Evolutionary conservation across 2,888 invertebrate genomes (phyloP), one percentile per base, ranked within the genome.

Genomic region (Acleris holmiana): DNA sequence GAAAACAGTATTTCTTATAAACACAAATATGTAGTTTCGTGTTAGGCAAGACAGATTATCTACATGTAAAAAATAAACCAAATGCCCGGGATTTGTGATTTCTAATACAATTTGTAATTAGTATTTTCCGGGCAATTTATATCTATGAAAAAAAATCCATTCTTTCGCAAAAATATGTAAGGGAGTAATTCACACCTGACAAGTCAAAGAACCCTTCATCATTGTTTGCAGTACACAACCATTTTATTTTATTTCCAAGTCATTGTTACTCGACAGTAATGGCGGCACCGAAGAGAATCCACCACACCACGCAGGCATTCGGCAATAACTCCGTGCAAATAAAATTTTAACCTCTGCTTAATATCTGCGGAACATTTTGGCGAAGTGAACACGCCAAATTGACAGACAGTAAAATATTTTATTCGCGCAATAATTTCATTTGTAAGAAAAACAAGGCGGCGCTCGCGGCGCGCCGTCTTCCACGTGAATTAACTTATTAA

Each of bases 341-440:
- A 92, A 91, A 91, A 92, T 89, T 88, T 87, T 88, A 92, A 91
- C 91, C 88, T 86, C 91, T 88, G 88, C 84, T 90, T 90, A 91
- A 91, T 90, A 89, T 89, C 91, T 79, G 76, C 80, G 81, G 79
- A 83, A 82, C 82, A 79, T 82, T 85, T 82, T 83, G 74, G 78
- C 83, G 77, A 74, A 79, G 75, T 13, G 35, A 81, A 84, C 83
- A 82, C 80, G 77, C 77, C 81, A 86, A 91, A 92, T 91, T 89
- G 92, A 91, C 92, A 90, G 92, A 86, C 91, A 85, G 85, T 92
- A 90, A 92, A 92, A 91, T 91, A 91, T 92, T 92, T 92, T 91
- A 92, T 88, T 83, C 86, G 74, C 73, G 83, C 84, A 86, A 89
- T 92, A 91, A 92, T 89, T 91, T 90, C 83, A 89, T 91, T 91